Conservation (phyloP, 2,113 vertebrate genomes). For the Daphoenositta chrysoptera region DNA sequence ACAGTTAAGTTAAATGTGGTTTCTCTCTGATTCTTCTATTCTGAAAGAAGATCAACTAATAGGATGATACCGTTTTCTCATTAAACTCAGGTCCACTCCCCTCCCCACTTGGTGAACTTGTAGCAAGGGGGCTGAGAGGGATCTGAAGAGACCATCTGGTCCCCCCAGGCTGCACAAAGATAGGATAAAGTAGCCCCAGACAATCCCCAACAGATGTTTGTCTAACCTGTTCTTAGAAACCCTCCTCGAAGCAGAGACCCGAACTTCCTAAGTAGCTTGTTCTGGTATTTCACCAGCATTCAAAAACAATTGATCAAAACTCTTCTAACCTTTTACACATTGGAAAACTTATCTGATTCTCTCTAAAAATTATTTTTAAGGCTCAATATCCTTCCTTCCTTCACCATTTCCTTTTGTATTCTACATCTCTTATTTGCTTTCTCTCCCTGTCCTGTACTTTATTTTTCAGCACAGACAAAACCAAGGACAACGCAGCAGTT, state of each 20-base stretch:
- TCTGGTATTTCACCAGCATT: not conserved
- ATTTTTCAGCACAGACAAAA: not conserved
- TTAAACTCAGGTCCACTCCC: not conserved
- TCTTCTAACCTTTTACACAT: not conserved
- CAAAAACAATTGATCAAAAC: not conserved
- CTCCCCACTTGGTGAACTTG: not conserved
- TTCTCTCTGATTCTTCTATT: not conserved
- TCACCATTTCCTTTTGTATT: not conserved
- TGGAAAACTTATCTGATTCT: not conserved
- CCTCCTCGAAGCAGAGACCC: not conserved
- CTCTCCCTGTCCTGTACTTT: not conserved
- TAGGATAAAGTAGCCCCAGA: slow-evolving; percentile 43
- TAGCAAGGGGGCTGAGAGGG: not conserved
- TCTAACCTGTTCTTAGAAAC: slow-evolving; percentile 54
- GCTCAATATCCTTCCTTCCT: not conserved
- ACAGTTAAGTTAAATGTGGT: not conserved
- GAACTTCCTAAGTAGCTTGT: not conserved
- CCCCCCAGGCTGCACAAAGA: not conserved
- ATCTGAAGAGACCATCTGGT: slow-evolving; percentile 46
- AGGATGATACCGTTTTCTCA: not conserved
- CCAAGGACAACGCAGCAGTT: rapidly evolving
- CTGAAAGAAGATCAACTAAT: slow-evolving; percentile 5
- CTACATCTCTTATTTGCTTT: not conserved
- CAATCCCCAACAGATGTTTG: slow-evolving; percentile 52
- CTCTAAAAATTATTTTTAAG: not conserved